phyloP scores from a whole-genome alignment of 2,888 invertebrate species.

The Clivina fossor region DNA sequence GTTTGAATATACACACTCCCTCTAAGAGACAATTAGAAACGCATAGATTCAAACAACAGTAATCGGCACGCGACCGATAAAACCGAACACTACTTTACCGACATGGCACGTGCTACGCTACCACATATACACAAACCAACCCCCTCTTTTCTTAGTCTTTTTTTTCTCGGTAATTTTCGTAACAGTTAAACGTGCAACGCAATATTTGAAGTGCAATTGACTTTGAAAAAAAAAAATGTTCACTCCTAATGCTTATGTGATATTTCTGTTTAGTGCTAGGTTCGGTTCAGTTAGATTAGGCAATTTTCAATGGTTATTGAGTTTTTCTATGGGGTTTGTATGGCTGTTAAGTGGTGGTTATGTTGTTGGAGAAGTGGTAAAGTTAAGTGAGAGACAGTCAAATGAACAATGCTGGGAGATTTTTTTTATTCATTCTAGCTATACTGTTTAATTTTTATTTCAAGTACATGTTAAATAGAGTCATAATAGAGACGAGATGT shows the following conservation, averaged over 20 bases:
- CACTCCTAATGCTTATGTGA: too few species aligned
- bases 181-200: neutral
- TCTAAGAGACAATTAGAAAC: slow-evolving; percentile 9
- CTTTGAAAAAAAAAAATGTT: slow-evolving; percentile 28
- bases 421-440: too few species aligned
- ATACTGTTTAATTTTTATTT: too few species aligned
- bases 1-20: neutral
- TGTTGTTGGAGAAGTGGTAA: too few species aligned
- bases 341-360: slow-evolving; percentile 15
- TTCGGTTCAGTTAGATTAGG: too few species aligned
- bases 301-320: too few species aligned
- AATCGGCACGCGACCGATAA: slow-evolving; percentile 10
- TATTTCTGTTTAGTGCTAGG: too few species aligned
- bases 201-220: slow-evolving; percentile 29
- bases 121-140: neutral
- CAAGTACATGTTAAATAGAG: too few species aligned
- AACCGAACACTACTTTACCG: slow-evolving; percentile 21
- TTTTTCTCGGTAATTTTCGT: neutral
- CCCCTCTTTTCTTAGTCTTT: neutral
- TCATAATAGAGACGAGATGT: too few species aligned
- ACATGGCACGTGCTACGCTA: slow-evolving; percentile 18
- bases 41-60: slow-evolving; percentile 14
- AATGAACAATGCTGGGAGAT: too few species aligned
- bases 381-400: too few species aligned
- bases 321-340: too few species aligned